Base-by-base conservation (phyloP, 2,113 vertebrate genomes). In the Zeus faber region DNA sequence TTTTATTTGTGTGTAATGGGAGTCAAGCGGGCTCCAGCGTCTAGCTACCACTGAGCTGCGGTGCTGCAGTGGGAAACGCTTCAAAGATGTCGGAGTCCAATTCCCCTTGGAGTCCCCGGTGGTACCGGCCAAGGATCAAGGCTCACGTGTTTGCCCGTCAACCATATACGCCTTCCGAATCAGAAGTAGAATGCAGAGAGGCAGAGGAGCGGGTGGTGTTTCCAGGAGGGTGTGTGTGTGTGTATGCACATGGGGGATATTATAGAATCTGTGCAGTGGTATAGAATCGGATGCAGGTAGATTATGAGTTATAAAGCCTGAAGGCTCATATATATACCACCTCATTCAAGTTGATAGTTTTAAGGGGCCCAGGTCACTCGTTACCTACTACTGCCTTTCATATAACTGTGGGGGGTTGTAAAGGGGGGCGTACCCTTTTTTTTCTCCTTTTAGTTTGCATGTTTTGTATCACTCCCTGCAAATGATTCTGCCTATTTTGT, bases 1-100 rank as follows among this genome's bases (percentile, higher is more conserved):
- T 37, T 10, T 55, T 52, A 59, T 67, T 35, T 59, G 24, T 67
- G 26, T 67, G 55, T 58, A 48, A 76, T 65, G 52, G 51, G 24
- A 67, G 58, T 65, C 49, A 54, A 49, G 29, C 40, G 27, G 43
- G 49, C 23, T 70, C 44, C 40, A 52, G 11, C 35, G 27, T 58
- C 59, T 24, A 62, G 40, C 22, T 45, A 13, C 45, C 31, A 6
- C 50, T 25, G 62, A 44, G 52, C 11, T 58, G 39, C 47, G 49
- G 52, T 58, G 20, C 48, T 46, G 22, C 49, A 60, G 11, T 71
- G 39, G 48, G 35, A 63, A 13, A 22, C 7, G 18, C 41, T 47
- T 63, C 51, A 74, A 50, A 73, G 59, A 25, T 29, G 26, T 2
- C 17, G 0, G 1, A 16, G 35, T 72, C 48, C 8, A 49, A 49